These are phyloP conservation scores for Sphinx pinastri DNA, from an alignment of 2,888 invertebrate species.

Conservation along the genomic window DNA sequence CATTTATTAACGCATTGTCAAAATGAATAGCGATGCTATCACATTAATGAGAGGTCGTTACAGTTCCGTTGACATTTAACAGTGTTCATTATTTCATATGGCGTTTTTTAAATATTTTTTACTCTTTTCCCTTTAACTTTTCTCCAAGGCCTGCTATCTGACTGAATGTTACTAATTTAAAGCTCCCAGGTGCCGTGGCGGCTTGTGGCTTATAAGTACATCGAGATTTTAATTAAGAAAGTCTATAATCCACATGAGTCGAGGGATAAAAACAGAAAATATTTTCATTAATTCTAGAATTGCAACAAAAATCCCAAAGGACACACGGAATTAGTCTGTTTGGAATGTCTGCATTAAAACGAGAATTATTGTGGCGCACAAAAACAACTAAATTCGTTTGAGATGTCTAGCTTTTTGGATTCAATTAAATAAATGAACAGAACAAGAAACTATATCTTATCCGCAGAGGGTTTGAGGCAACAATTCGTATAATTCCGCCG, in stretches of 20 bases:
- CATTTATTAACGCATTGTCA: no score
- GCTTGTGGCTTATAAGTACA: constrained; percentile 70
- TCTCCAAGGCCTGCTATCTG: constrained; percentile 33
- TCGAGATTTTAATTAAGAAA: constrained; percentile 76
- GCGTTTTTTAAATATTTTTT: no score
- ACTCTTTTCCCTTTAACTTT: background rate
- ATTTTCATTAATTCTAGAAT: constrained; percentile 28
- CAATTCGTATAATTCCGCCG: constrained; percentile 62
- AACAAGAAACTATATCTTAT: constrained; percentile 47
- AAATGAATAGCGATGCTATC: background rate
- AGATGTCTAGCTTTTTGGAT: constrained; percentile 31
- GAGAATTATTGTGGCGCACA: background rate
- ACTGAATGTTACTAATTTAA: constrained; percentile 60
- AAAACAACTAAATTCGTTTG: background rate
- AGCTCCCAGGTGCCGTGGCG: constrained; percentile 69
- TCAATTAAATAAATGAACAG: constrained; percentile 42
- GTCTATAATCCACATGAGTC: constrained; percentile 62
- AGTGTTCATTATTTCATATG: background rate
- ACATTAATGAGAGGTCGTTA: background rate
- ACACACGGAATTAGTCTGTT: constrained; percentile 30
- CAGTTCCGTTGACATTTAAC: no score
- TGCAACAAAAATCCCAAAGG: constrained; percentile 29
- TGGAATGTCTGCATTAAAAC: constrained; percentile 18
- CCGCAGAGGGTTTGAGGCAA: constrained; percentile 46
- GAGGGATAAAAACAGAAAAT: constrained; percentile 39